These are phyloP conservation scores for Epizoanthus ramosus DNA, from an alignment of 92 coral and sea anemone genomes.

Conservation along the genomic window DNA sequence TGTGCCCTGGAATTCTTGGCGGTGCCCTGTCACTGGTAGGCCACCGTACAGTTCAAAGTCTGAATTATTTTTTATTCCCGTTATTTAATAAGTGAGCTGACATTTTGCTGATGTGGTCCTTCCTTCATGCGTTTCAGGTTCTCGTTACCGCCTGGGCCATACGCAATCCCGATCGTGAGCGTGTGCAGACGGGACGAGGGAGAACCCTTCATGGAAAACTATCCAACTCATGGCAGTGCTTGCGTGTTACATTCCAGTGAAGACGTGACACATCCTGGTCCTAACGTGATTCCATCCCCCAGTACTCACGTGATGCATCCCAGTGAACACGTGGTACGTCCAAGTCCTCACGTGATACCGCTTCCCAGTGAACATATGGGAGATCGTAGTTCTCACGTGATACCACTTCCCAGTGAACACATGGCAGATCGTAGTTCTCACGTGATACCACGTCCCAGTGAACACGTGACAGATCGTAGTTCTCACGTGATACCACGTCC, in stretches of 20 bases:
- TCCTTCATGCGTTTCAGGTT: background rate
- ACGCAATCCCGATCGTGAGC: background rate
- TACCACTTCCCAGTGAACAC: background rate
- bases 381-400: background rate
- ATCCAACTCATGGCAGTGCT: no score
- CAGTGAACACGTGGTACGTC: background rate
- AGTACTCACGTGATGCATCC: background rate
- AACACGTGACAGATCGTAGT: background rate
- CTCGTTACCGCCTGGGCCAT: background rate
- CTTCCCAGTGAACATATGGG: background rate
- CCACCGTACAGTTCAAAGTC: background rate
- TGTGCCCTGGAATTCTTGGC: no score
- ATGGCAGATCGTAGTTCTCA: background rate
- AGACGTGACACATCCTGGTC: background rate
- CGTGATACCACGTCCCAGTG: conserved; percentile 1
- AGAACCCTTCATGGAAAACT: background rate
- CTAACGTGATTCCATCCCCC: background rate
- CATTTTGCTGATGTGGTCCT: no score
- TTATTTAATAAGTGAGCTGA: no score
- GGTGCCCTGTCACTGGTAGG: no score
- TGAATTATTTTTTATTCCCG: background rate
- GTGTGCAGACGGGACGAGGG: background rate
- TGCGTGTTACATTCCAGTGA: background rate
- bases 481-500: background rate
- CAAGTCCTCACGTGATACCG: background rate